Evolutionary conservation across 2,888 invertebrate species (phyloP).

Genomic region (Strigamia crassipes): DNA sequence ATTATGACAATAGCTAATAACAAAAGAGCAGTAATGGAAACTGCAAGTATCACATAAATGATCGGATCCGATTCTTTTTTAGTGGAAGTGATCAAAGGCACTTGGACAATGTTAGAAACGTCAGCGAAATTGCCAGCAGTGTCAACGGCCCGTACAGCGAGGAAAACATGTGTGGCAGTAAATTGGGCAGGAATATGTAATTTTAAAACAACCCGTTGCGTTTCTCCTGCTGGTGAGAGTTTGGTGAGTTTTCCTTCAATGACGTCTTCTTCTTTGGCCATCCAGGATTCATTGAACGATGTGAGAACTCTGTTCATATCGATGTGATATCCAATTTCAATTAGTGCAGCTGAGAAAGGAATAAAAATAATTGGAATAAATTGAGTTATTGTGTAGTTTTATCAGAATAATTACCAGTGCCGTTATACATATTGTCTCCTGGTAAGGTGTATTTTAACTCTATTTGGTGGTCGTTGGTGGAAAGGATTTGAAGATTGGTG

Average conservation of each 20-base stretch:
- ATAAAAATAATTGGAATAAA: neutral
- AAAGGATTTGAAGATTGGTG: constrained; percentile 52
- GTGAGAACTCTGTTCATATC: constrained; percentile 44
- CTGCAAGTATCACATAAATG: neutral
- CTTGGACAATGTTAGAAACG: constrained; percentile 48
- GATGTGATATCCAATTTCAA: constrained; percentile 48
- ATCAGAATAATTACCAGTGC: constrained; percentile 12
- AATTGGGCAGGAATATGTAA: neutral
- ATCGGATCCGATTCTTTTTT: neutral
- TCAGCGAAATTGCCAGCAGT: constrained; percentile 45
- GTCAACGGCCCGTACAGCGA: constrained; percentile 46
- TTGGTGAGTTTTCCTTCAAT: constrained; percentile 44
- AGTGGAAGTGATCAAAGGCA: neutral
- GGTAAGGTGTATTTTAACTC: constrained; percentile 52
- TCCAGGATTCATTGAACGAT: constrained; percentile 29
- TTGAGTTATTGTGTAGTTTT: neutral
- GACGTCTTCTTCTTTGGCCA: neutral
- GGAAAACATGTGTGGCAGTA: constrained; percentile 23
- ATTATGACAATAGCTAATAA: neutral
- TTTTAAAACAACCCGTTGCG: neutral
- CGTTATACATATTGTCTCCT: constrained; percentile 52
- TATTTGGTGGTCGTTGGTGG: constrained; percentile 46
- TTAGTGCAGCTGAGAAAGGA: constrained; percentile 41
- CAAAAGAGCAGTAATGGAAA: neutral
- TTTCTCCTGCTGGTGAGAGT: constrained; percentile 10